Evolutionary conservation across 2,797 vertebrate species (phyloP), one percentile per base, ranked within the genome.

Genomic region (Remorina albescens): DNA sequence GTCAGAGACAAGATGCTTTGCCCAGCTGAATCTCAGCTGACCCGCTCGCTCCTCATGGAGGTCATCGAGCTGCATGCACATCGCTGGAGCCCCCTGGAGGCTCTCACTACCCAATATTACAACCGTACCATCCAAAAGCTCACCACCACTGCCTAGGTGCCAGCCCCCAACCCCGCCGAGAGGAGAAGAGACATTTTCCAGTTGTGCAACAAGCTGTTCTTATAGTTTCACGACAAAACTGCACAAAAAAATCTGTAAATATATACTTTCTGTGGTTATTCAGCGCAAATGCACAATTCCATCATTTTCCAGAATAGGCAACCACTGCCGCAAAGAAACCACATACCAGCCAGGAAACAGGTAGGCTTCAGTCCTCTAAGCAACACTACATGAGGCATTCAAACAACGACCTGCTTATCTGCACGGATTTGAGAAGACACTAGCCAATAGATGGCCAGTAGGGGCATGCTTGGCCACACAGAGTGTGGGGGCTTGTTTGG

Each of bases 101-200:
- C 96, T 46, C 95, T 96, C 86, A 99, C 98, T 92, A 97, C 95
- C 0, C 97, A 98, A 76, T 99, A 99, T 96, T 99, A 99, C 96
- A 97, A 98, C 95, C 97, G 96, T 86, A 99, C 98, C 96, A 98
- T 99, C 95, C 97, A 97, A 79, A 99, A 97, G 95, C 96, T 99
- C 89, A 99, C 98, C 11, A 95, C 87, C 70, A 82, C 90, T 82
- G 86, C 87, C 85, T 91, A 90, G 80, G 55, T 58, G 77, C 67
- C 74, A 70, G 71, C 75, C 65, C 3, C n/a, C n/a, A n/a, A n/a
- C 46, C 55, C 19, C 11, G 13, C 25, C 32, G 25, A 23, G 67
- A 66, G 62, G 54, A 71, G 66, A 77, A 74, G 66, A 80, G 75
- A 72, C 81, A 8, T 56, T 69, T 60, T 71, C 28, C 56, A 58